Base-by-base conservation (phyloP, 2,888 invertebrate genomes). In the Scotopteryx bipunctaria region DNA sequence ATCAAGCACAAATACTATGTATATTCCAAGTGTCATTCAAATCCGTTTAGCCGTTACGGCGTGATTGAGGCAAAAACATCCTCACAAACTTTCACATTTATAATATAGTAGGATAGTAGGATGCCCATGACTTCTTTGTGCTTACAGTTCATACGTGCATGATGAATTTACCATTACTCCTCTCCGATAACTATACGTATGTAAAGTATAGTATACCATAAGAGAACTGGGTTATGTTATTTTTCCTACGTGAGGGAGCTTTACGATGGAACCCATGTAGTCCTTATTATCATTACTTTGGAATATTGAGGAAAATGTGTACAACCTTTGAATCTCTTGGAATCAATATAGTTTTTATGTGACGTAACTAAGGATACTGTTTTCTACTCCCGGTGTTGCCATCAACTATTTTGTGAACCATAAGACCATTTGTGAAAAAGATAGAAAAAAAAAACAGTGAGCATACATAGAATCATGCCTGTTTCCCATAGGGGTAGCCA, bases 301-400 rank as follows among this genome's bases (percentile, higher is more conserved):
- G 38, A 43, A 43, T 46, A 53, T 53, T 43, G 53, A 43, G 47
- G 53, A 53, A 53, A 53, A 53, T 41, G 29, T 35, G 41, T 36
- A 27, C 27, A 43, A 38, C 38, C 47, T 47, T 48, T 53, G 53
- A 43, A 35, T 43, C 37, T 29, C 38, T 29, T 3, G 4, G 21
- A 38, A 53, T 53, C 38, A 43, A 38, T 48, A 47, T 23, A 49
- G 42, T 23, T 27, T n/a, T n/a, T n/a, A n/a, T 13, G 14, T 9
- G 11, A 27, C 4, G 27, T 27, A 4, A 27, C 27, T 27, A 27
- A 27, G 27, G 9, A 27, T 9, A 27, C 27, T 27, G 27, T 27
- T 23, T 23, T 23, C 11, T 27, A 27, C 9, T 9, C 4, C 11
- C 19, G 3, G n/a, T n/a, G n/a, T n/a, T n/a, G n/a, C n/a, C n/a